Conservation (phyloP, 1,140 invertebrate genomes). For the Melipona quadrifasciata region DNA sequence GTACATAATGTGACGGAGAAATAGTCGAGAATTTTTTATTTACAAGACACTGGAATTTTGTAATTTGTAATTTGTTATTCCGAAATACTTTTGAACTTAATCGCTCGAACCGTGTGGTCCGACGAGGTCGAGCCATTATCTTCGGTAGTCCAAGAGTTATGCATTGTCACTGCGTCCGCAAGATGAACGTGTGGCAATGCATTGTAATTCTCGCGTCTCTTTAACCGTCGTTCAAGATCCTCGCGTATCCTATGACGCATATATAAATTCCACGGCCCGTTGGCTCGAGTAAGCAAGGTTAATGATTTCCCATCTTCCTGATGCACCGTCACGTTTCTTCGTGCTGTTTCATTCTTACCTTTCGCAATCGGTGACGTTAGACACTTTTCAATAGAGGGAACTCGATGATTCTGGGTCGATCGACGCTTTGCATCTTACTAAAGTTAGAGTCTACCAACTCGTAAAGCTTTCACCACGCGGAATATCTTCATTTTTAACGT, state of each 20-base stretch:
- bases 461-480: neutral
- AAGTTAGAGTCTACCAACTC: no score
- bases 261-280: constrained; percentile 40
- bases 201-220: constrained; percentile 44
- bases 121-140: constrained; percentile 21
- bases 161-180: neutral
- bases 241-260: constrained; percentile 39
- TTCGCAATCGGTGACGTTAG: neutral
- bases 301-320: constrained; percentile 48
- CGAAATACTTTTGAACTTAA: neutral
- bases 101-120: neutral
- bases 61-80: neutral
- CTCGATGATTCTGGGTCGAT: neutral
- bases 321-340: constrained; percentile 34
- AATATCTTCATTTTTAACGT: neutral
- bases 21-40: neutral
- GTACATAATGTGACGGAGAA: neutral
- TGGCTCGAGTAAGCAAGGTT: constrained; percentile 37
- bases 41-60: neutral
- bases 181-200: constrained; percentile 23
- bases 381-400: neutral
- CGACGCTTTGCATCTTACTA: neutral
- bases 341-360: constrained; percentile 1
- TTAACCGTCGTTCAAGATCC: constrained; percentile 14
- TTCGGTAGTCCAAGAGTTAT: constrained; percentile 19